Percentiles rank a stretch among this genome's conserved stretches.
These are phyloP conservation scores for Champsocephalus esox DNA, from an alignment of 2,797 vertebrate species.

Conservation along the genomic window DNA sequence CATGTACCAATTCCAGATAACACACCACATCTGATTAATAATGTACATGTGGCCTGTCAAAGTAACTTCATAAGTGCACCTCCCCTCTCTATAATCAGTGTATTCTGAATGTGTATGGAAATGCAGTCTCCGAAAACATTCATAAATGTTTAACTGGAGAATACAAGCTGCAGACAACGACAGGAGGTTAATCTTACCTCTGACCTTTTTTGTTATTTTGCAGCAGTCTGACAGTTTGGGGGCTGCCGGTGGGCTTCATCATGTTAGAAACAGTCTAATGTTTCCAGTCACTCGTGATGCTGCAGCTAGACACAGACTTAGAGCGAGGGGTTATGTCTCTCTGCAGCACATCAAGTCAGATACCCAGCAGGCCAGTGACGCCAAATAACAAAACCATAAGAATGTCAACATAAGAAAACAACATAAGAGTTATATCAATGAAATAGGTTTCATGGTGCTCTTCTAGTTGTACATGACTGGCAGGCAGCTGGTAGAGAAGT, in stretches of 20 bases:
- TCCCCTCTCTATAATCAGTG: neutral
- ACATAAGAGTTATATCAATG: too few relatives aligned
- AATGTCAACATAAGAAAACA: too few relatives aligned
- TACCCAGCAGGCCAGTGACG: constrained; percentile 28
- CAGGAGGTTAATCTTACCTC: constrained; percentile 4
- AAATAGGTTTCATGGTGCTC: neutral
- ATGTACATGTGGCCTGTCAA: neutral
- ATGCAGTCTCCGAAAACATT: neutral
- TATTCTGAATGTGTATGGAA: neutral
- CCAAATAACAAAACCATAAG: too few relatives aligned
- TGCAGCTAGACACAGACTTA: constrained; percentile 15
- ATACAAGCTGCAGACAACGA: neutral
- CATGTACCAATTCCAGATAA: neutral
- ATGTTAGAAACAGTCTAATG: constrained; percentile 19
- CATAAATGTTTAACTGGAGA: neutral
- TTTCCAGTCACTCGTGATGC: constrained; percentile 30
- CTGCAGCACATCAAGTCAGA: constrained; percentile 41
- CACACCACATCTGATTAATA: neutral
- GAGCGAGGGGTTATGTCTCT: constrained; percentile 38
- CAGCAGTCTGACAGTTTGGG: constrained; percentile 24
- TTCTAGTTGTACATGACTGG: neutral
- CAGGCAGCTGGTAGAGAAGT: constrained; percentile 13
- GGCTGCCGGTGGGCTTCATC: constrained; percentile 9
- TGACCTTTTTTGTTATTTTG: constrained; percentile 20
- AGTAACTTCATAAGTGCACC: neutral